Evolutionary conservation across 2,797 vertebrate genomes (phyloP), one percentile per base, ranked within the genome.

Genomic region (Psittacula echo): DNA sequence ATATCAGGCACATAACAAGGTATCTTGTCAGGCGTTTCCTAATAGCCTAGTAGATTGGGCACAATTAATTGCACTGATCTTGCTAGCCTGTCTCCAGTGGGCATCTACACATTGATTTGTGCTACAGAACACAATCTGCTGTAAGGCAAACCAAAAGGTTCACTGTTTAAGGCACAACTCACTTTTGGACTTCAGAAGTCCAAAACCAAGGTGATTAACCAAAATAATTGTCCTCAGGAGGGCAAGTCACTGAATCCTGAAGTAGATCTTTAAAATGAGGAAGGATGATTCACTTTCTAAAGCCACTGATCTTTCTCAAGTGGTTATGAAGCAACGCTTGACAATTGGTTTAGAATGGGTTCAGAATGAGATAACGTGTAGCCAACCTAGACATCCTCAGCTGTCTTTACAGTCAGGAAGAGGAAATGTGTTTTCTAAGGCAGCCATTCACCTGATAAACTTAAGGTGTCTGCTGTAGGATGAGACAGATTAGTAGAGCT

Each of bases 111-210:
- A 11, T 6, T 18, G 19, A 24, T 13, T 53, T 12, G 3, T 42
- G 37, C 11, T 22, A 27, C 0, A 2, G 14, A 79, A 45, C 16
- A 13, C 11, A 24, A 5, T 29, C 17, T 14, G 44, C 14, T n/a
- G 27, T 34, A 11, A 0, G 1, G 12, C 7, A 80, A 77, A 50
- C 8, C 18, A 51, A 76, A 60, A 62, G 0, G 7, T 41, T 61
- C 9, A 13, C 5, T 5, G 8, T 8, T 18, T 2, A 6, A 62
- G 11, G 22, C 32, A 60, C 23, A 54, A 39, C 6, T 29, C 42
- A 8, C 17, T 29, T 12, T 37, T 37, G 37, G 39, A 70, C n/a
- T 50, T 29, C 6, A n/a, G 50, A 77, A 70, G 37, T 30, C 14
- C 6, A 44, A 80, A 74, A 12, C 0, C 0, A 14, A 64, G 8